These are phyloP conservation scores for Holcopasites calliopsidis DNA, from an alignment of 1,140 invertebrate species.

Conservation along the genomic window DNA sequence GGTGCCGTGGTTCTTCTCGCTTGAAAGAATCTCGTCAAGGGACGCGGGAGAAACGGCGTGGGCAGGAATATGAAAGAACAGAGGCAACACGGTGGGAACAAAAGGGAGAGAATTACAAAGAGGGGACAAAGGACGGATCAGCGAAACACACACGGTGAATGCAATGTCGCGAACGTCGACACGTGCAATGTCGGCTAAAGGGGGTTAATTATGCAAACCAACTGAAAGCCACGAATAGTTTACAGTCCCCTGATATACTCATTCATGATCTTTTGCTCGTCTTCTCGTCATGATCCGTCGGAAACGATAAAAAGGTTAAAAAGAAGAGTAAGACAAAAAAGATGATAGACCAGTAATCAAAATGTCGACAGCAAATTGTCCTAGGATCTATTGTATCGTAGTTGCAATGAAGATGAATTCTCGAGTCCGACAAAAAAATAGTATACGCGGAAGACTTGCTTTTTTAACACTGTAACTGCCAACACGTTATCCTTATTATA, in stretches of 20 bases:
- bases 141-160: conserved; percentile 24
- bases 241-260: conserved; percentile 14
- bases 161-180: conserved; percentile 23
- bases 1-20: neutral
- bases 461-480: neutral
- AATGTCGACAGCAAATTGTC: conserved; percentile 27
- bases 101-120: conserved; percentile 17
- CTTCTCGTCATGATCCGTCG: neutral
- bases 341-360: conserved; percentile 31
- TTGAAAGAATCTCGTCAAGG: conserved; percentile 27
- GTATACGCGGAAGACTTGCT: neutral
- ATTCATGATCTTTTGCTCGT: neutral
- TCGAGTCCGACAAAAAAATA: neutral
- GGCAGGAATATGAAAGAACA: conserved; percentile 2
- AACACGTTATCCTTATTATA: neutral
- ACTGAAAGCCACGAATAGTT: conserved; percentile 42
- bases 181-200: conserved; percentile 38
- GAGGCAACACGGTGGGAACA: conserved; percentile 5
- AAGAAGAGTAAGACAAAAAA: neutral
- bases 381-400: conserved; percentile 1
- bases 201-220: conserved; percentile 49
- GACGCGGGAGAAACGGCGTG: neutral
- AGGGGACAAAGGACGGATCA: neutral
- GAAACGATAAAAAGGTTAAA: conserved; percentile 1
- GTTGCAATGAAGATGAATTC: conserved; percentile 20